Conservation (phyloP, 2,797 vertebrate species). For the Podargus strigoides region DNA sequence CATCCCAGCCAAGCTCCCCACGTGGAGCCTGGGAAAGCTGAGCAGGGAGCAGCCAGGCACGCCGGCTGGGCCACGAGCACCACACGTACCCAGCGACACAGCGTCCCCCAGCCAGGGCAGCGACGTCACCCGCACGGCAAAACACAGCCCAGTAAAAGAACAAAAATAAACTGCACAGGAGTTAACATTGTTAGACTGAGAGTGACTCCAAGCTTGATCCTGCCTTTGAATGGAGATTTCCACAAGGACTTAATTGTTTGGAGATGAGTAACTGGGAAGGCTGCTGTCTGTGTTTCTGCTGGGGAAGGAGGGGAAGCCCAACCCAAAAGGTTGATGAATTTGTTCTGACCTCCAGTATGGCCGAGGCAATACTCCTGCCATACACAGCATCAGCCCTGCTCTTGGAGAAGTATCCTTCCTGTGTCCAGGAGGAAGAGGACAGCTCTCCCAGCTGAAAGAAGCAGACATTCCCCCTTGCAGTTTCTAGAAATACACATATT, state of each 20-base stretch:
- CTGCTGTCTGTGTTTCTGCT: neutral
- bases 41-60: neutral
- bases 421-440: accelerated
- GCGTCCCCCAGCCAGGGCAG: neutral
- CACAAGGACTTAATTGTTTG: neutral
- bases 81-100: accelerated
- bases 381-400: neutral
- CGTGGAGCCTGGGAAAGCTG: accelerated
- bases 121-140: accelerated
- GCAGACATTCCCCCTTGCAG: neutral
- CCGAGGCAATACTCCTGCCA: neutral
- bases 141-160: neutral
- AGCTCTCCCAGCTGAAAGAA: neutral
- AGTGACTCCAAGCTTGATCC: neutral
- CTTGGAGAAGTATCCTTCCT: accelerated
- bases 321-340: neutral
- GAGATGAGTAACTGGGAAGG: neutral
- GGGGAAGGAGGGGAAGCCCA: neutral
- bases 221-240: neutral
- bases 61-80: accelerated
- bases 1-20: neutral
- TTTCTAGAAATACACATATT: accelerated
- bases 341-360: neutral
- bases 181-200: accelerated
- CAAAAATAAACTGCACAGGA: accelerated